These are phyloP conservation scores for Patella caerulea DNA, from an alignment of 2,888 invertebrate species.

Conservation along the genomic window DNA sequence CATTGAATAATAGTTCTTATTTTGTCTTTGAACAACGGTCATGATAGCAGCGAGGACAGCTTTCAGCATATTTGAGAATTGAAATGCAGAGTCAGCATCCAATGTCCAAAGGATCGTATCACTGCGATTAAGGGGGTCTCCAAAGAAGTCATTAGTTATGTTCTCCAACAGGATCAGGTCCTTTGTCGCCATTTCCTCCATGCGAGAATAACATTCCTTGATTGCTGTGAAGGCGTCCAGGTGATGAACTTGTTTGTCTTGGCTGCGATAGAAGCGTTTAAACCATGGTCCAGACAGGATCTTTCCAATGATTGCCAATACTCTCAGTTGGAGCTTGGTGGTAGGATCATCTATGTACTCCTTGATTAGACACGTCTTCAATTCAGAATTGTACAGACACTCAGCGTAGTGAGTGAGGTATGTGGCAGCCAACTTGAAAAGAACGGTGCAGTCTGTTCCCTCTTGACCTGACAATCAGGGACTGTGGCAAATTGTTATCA, in stretches of 20 bases:
- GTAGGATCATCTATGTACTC: constrained; percentile 19
- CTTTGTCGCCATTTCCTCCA: no score
- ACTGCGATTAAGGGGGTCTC: no score
- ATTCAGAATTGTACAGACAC: constrained; percentile 26
- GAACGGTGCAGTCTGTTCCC: constrained; percentile 35
- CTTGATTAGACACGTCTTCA: constrained; percentile 21
- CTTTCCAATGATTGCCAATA: constrained; percentile 29
- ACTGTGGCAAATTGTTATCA: constrained; percentile 26
- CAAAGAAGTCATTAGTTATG: no score
- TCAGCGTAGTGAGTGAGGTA: constrained; percentile 18
- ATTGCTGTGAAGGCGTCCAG: neutral
- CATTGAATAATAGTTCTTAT: constrained; percentile 24
- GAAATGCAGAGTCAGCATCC: no score
- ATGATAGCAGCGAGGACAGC: constrained; percentile 6
- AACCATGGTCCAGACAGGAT: constrained; percentile 29
- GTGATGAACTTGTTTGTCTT: constrained; percentile 15
- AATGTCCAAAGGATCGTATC: no score
- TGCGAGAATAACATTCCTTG: no score
- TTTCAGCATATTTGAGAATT: constrained; percentile 17
- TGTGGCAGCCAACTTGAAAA: constrained; percentile 34
- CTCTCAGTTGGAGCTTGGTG: constrained; percentile 27
- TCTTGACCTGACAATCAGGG: constrained; percentile 33
- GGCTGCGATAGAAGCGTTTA: constrained; percentile 27
- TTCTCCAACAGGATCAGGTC: no score
- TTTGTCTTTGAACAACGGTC: constrained; percentile 31